Evolutionary conservation across 2,888 invertebrate species (phyloP).

Genomic region (Stenurella melanura): DNA sequence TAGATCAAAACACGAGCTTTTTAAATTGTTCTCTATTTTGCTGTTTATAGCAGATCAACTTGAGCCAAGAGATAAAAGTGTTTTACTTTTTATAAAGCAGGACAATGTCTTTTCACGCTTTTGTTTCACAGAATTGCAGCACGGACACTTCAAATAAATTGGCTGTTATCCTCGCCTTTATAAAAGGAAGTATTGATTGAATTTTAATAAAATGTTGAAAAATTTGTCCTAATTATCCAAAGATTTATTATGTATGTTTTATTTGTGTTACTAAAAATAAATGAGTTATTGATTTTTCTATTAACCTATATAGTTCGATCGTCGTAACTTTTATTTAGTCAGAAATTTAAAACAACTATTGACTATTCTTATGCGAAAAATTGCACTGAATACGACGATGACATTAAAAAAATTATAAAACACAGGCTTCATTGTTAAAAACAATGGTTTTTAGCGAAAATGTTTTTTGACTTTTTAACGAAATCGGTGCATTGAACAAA

Average conservation of each 20-base stretch:
- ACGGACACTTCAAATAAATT: background rate
- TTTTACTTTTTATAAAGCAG: background rate
- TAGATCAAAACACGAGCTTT: background rate
- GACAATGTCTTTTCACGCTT: background rate
- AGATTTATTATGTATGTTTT: background rate
- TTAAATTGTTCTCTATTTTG: constrained; percentile 11
- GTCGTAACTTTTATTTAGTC: too few species aligned
- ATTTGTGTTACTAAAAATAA: too few species aligned
- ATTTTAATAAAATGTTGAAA: background rate
- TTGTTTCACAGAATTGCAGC: background rate
- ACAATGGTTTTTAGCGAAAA: too few species aligned
- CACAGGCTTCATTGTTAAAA: too few species aligned
- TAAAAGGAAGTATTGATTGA: background rate
- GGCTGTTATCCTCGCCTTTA: background rate
- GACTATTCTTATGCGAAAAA: too few species aligned
- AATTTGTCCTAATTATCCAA: background rate
- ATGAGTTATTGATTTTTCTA: too few species aligned
- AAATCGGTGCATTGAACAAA: too few species aligned
- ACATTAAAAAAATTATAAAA: too few species aligned
- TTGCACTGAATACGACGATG: too few species aligned
- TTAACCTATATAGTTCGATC: too few species aligned
- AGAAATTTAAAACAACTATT: too few species aligned
- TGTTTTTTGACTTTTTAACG: too few species aligned
- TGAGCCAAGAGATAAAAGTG: constrained; percentile 3
- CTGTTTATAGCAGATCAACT: background rate